These are phyloP conservation scores for Malurus melanocephalus DNA, from an alignment of 2,113 vertebrate species.

Conservation along the genomic window DNA sequence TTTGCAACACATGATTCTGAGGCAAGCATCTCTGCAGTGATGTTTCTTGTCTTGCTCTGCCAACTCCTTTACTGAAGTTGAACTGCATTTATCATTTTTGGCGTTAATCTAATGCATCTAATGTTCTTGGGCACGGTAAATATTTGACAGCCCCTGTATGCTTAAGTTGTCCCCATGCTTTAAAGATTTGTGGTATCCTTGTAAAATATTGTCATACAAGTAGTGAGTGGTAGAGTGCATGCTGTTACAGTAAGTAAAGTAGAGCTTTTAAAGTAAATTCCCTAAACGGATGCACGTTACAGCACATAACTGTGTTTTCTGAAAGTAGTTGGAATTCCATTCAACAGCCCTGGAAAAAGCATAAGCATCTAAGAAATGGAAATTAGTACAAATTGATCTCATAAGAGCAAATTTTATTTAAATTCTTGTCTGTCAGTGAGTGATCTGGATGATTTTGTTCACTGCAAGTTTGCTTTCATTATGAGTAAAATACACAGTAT, in stretches of 20 bases:
- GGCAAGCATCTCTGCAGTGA: not conserved
- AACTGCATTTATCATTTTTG: not conserved
- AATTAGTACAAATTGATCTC: slow-evolving; percentile 28
- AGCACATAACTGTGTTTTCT: not conserved
- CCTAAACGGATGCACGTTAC: not conserved
- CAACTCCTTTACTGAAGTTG: not conserved
- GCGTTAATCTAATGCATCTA: not conserved
- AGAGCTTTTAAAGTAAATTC: slow-evolving; percentile 22
- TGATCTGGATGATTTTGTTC: slow-evolving; percentile 29
- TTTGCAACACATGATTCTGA: not conserved
- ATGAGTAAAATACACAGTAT: slow-evolving; percentile 7
- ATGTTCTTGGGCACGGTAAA: not conserved
- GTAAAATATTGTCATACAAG: slow-evolving; percentile 25
- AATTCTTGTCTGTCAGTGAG: slow-evolving; percentile 20
- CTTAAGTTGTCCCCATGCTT: not conserved
- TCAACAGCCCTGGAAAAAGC: not conserved
- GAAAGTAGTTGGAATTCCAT: not conserved
- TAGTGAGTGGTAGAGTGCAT: slow-evolving; percentile 6
- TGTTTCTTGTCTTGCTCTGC: not conserved
- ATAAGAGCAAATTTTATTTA: slow-evolving; percentile 20
- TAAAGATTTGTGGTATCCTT: not conserved
- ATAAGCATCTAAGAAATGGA: not conserved
- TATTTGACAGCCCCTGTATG: not conserved
- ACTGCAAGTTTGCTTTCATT: not conserved
- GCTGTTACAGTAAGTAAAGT: not conserved